A percentile compares a stretch with the other conserved stretches of the same genome.
phyloP scores from a whole-genome alignment of 2,888 invertebrate genomes.

The Dorcus parallelipipedus region DNA sequence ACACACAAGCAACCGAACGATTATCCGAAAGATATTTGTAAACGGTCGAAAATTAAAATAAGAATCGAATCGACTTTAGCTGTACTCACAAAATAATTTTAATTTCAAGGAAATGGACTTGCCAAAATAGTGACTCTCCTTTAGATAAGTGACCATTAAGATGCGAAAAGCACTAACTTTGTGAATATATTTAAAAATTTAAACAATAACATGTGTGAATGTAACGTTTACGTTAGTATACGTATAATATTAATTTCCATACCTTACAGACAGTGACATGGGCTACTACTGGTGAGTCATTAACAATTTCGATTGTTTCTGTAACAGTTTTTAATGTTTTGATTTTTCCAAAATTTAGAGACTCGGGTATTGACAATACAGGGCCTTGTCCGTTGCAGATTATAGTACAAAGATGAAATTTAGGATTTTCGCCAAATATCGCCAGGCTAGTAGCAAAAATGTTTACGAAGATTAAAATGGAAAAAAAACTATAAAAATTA shows the following conservation, averaged over 20 bases:
- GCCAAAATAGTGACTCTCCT: no score
- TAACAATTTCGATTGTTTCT: constrained; percentile 56
- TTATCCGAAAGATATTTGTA: no score
- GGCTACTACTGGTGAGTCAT: constrained; percentile 69
- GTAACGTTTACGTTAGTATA: no score
- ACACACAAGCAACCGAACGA: no score
- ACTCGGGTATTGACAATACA: constrained; percentile 60
- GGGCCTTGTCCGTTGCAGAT: constrained; percentile 62
- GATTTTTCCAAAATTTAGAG: constrained; percentile 63
- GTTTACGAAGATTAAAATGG: background rate
- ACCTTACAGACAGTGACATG: constrained; percentile 7
- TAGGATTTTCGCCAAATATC: constrained; percentile 19
- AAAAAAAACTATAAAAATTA: background rate
- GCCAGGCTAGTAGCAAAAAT: constrained; percentile 27
- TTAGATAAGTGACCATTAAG: no score
- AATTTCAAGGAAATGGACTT: no score
- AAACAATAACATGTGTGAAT: no score
- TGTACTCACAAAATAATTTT: no score
- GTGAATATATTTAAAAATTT: no score
- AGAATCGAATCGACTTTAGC: no score
- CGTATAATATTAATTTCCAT: background rate
- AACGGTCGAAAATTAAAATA: no score
- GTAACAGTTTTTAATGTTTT: constrained; percentile 54
- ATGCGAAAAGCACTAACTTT: no score
- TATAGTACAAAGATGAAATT: constrained; percentile 45